A percentile compares a stretch with the other conserved stretches of the same genome.
Conservation (phyloP, 2,888 invertebrate genomes). For the Ypsolopha scabrella region DNA sequence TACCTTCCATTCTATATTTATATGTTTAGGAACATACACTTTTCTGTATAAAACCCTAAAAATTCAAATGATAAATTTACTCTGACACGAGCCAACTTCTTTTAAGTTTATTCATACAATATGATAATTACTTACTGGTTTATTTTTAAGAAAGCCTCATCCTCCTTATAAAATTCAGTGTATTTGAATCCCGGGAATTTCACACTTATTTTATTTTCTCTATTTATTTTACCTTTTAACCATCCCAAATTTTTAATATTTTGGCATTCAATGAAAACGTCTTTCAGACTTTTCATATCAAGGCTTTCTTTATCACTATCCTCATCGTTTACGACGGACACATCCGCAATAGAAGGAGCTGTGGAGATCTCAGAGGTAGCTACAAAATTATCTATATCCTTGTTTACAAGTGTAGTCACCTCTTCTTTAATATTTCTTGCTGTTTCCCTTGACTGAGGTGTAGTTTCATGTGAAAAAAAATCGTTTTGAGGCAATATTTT, state of each 20-base stretch:
- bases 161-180: conserved; percentile 34
- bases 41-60: conserved; percentile 21
- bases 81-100: no score
- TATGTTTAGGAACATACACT: conserved; percentile 27
- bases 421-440: not conserved
- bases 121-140: conserved; percentile 39
- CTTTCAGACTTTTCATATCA: no score
- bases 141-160: conserved; percentile 39
- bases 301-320: conserved; percentile 12
- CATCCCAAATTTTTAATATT: conserved; percentile 37
- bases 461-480: conserved; percentile 10
- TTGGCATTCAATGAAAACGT: conserved; percentile 38
- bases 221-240: conserved; percentile 31
- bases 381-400: conserved; percentile 36
- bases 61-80: not conserved
- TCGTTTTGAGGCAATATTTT: conserved; percentile 21
- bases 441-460: not conserved
- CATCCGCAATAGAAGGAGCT: conserved; percentile 15
- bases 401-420: conserved; percentile 10
- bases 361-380: conserved; percentile 18
- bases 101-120: no score
- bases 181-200: conserved; percentile 45
- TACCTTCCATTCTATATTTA: conserved; percentile 36
- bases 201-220: conserved; percentile 30
- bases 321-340: conserved; percentile 26